phyloP scores from a whole-genome alignment of 2,888 invertebrate genomes.

The Brachynemurus nebulosus region DNA sequence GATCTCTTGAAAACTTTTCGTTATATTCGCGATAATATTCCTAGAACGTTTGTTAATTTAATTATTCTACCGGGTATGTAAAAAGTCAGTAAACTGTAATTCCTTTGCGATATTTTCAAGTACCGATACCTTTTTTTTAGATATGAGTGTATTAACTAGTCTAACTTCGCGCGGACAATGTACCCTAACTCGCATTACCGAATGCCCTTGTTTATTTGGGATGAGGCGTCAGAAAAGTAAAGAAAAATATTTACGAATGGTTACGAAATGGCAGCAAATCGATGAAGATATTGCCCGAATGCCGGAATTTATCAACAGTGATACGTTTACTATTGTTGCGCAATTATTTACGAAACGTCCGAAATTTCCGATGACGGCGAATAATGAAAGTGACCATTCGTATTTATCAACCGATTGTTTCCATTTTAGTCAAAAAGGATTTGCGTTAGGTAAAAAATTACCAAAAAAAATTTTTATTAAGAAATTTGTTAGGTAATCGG shows the following conservation, averaged over 20 bases:
- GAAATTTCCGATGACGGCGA: constrained; percentile 28
- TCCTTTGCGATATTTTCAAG: too few species aligned
- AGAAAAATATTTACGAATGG: constrained; percentile 31
- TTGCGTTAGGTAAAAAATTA: constrained; percentile 39
- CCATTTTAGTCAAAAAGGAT: constrained; percentile 44
- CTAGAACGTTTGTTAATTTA: constrained; percentile 42
- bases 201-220: constrained; percentile 44
- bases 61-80: constrained; percentile 16
- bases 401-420: constrained; percentile 47
- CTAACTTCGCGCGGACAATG: constrained; percentile 31
- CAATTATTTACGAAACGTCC: constrained; percentile 36
- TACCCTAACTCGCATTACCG: constrained; percentile 29
- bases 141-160: constrained; percentile 30
- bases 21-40: constrained; percentile 40
- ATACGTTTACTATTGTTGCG: constrained; percentile 44
- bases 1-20: constrained; percentile 36
- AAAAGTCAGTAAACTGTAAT: too few species aligned
- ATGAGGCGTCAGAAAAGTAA: constrained; percentile 23
- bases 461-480: not conserved
- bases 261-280: constrained; percentile 40
- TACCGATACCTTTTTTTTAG: constrained; percentile 20
- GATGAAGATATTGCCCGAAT: constrained; percentile 35
- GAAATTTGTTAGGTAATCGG: too few species aligned
- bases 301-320: constrained; percentile 31
- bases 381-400: constrained; percentile 34